A percentile compares a stretch with the other conserved stretches of the same genome.
Conservation (phyloP, 1,140 invertebrate species). For the Mactra quadrangularis region DNA sequence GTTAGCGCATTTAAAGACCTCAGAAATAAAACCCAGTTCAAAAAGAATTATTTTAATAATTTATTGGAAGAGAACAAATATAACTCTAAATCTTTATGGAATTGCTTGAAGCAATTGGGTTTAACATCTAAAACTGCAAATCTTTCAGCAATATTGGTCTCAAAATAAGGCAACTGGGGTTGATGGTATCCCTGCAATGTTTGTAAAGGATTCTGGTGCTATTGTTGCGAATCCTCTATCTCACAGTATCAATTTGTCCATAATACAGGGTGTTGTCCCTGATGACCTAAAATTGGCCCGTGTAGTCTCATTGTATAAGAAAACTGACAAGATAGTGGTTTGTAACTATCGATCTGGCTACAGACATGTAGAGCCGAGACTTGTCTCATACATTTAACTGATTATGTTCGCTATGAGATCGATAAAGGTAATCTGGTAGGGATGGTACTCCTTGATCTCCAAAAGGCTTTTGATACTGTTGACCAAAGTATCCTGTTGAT, state of each 20-base stretch:
- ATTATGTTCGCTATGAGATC: no score
- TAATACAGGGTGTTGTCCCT: constrained; percentile 25
- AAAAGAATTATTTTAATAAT: constrained; percentile 7
- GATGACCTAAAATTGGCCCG: constrained; percentile 34
- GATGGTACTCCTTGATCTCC: no score
- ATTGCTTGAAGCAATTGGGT: no score
- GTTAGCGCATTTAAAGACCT: constrained; percentile 2
- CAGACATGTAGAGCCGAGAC: no score
- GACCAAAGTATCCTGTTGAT: no score
- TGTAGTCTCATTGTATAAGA: constrained; percentile 27
- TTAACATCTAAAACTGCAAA: no score
- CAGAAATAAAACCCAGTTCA: constrained; percentile 10
- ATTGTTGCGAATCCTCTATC: constrained; percentile 29
- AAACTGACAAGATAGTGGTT: constrained; percentile 37
- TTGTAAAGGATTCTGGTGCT: constrained; percentile 37
- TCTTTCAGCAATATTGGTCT: no score
- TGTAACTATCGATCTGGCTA: constrained; percentile 38
- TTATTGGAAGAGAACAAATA: constrained; percentile 13
- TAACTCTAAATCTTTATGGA: constrained; percentile 25
- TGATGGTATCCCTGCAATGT: constrained; percentile 32
- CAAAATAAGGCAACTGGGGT: constrained; percentile 24
- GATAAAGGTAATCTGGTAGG: no score
- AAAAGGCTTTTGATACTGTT: no score
- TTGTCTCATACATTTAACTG: no score
- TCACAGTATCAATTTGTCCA: constrained; percentile 38